These are phyloP conservation scores for Drosophila burlai DNA, from an alignment of 1,140 invertebrate genomes.

Conservation along the genomic window DNA sequence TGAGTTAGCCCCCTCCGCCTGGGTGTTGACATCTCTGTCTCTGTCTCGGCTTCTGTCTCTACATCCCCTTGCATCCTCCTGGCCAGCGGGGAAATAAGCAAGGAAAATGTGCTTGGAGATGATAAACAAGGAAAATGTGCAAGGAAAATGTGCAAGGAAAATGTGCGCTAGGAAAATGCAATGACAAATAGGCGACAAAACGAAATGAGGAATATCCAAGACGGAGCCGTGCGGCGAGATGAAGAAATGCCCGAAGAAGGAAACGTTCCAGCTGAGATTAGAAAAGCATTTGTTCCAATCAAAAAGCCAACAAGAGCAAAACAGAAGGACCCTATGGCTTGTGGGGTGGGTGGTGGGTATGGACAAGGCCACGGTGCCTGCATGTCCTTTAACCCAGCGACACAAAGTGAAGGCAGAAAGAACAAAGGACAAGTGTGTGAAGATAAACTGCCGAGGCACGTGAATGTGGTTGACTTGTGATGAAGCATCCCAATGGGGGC, in stretches of 20 bases:
- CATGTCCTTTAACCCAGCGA: constrained; percentile 38
- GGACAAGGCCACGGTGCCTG: constrained; percentile 22
- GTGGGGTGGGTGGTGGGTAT: not conserved
- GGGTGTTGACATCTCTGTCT: constrained; percentile 70
- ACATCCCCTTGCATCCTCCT: constrained; percentile 16
- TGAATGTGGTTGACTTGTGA: constrained; percentile 41
- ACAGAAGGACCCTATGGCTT: not conserved
- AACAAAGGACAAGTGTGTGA: constrained; percentile 72
- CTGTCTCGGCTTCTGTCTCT: not conserved
- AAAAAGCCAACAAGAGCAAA: constrained; percentile 66
- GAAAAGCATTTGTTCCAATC: constrained; percentile 82
- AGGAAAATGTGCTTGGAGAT: constrained; percentile 5
- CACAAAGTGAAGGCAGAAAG: constrained; percentile 52
- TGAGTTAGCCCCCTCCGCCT: constrained; percentile 19
- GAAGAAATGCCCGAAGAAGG: constrained; percentile 24
- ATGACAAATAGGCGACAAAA: constrained; percentile 83
- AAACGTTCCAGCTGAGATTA: constrained; percentile 68
- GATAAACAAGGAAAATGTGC: constrained; percentile 4
- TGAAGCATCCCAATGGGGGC: constrained; percentile 5
- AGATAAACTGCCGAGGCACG: constrained; percentile 61
- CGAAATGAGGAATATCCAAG: constrained; percentile 76
- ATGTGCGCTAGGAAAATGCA: constrained; percentile 60
- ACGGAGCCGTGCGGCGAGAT: not conserved
- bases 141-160: constrained; percentile 32
- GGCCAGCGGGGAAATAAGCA: constrained; percentile 36